Conservation (phyloP, 2,113 vertebrate species). For the Aldabrachelys gigantea region DNA sequence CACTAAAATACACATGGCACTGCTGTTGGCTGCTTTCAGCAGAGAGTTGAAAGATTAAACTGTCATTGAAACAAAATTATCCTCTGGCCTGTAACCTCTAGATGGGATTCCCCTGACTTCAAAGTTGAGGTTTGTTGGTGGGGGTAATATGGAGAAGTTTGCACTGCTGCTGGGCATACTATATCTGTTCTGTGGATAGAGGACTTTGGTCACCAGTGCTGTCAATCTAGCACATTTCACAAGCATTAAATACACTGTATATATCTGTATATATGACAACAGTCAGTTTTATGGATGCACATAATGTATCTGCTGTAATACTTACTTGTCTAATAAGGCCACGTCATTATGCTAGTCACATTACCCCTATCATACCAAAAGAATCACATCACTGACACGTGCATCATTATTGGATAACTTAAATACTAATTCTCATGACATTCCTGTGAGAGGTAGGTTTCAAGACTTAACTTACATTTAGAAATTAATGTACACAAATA, state of each 20-base stretch:
- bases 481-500: background rate
- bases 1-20: background rate
- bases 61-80: background rate
- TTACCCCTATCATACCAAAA: background rate
- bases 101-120: background rate
- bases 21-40: background rate
- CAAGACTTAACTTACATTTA: background rate
- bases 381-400: conserved; percentile 35
- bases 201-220: background rate
- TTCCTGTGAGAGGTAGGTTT: rapidly evolving
- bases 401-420: conserved; percentile 25
- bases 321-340: background rate
- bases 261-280: background rate
- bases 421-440: background rate
- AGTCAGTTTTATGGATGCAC: background rate
- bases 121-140: background rate
- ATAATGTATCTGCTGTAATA: background rate
- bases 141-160: background rate
- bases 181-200: background rate
- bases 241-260: background rate
- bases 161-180: background rate
- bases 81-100: background rate
- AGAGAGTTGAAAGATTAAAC: background rate
- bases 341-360: background rate
- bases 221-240: background rate